phyloP scores from a whole-genome alignment of 2,888 invertebrate genomes.

The Rotaria sp. region DNA sequence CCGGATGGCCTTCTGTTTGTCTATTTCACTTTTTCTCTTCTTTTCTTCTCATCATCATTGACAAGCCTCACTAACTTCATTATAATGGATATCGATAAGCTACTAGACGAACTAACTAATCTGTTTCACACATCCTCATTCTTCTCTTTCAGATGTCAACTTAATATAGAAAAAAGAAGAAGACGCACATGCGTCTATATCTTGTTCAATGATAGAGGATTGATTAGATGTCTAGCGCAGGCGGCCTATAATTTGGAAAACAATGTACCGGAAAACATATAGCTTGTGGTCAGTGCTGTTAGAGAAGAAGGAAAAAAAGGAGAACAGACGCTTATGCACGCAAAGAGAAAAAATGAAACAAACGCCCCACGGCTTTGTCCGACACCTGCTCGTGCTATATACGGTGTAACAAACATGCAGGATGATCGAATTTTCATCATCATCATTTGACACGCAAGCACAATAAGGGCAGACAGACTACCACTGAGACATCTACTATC shows the following conservation, averaged over 20 bases:
- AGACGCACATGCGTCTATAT: neutral
- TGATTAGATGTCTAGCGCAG: neutral
- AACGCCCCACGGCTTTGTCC: neutral
- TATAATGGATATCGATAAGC: conserved; percentile 8
- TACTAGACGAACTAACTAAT: neutral
- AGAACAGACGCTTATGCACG: neutral
- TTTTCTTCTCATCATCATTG: conserved; percentile 5
- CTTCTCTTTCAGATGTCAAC: conserved; percentile 1
- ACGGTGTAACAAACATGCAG: neutral
- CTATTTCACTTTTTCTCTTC: conserved; percentile 8
- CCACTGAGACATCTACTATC: neutral
- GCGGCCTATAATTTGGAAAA: neutral
- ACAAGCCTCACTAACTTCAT: conserved; percentile 10
- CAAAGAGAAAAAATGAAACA: conserved; percentile 9
- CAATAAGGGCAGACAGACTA: neutral
- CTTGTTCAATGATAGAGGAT: neutral
- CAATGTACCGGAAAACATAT: conserved; percentile 3
- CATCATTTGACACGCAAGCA: neutral
- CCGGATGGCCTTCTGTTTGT: conserved; percentile 22
- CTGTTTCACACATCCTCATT: neutral
- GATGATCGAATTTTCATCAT: conserved; percentile 15
- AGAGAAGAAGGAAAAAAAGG: neutral
- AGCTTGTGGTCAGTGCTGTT: neutral
- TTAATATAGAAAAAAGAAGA: neutral
- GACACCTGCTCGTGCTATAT: neutral